These are phyloP conservation scores for Typhlomys cinereus DNA, from an alignment of 2,113 vertebrate genomes.

Conservation along the genomic window DNA sequence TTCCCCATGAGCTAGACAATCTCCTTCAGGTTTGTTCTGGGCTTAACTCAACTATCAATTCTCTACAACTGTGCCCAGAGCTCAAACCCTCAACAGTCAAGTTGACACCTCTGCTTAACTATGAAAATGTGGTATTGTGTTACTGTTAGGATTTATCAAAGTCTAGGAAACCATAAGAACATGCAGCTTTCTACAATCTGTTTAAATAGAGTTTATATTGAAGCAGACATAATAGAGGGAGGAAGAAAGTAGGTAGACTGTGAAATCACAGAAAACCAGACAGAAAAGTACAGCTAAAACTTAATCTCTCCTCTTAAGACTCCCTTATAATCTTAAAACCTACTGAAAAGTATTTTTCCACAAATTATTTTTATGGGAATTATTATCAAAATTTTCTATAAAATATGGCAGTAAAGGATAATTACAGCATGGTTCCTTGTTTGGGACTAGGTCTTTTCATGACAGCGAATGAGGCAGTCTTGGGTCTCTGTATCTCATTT, in stretches of 20 bases:
- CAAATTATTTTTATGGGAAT: neutral
- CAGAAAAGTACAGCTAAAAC: neutral
- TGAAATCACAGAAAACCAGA: neutral
- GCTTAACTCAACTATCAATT: too few species aligned
- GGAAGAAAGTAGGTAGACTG: neutral
- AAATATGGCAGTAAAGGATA: too few species aligned
- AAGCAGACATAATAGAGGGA: neutral
- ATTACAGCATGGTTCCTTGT: too few species aligned
- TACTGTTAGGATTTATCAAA: neutral
- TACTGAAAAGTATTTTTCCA: neutral
- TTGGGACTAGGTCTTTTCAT: too few species aligned
- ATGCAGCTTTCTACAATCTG: slow-evolving; percentile 3
- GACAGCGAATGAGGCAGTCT: too few species aligned
- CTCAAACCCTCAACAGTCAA: too few species aligned
- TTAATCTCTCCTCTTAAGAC: neutral
- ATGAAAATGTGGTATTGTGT: neutral
- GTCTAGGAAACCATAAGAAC: slow-evolving; percentile 8
- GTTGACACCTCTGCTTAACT: too few species aligned
- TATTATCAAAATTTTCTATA: neutral
- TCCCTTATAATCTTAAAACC: slow-evolving; percentile 12
- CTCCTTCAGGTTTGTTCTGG: too few species aligned
- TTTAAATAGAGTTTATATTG: neutral
- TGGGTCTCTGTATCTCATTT: too few species aligned
- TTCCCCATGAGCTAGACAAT: too few species aligned
- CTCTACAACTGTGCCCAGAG: too few species aligned